phyloP scores from a whole-genome alignment of 2,113 vertebrate genomes.

The Caranx ignobilis region DNA sequence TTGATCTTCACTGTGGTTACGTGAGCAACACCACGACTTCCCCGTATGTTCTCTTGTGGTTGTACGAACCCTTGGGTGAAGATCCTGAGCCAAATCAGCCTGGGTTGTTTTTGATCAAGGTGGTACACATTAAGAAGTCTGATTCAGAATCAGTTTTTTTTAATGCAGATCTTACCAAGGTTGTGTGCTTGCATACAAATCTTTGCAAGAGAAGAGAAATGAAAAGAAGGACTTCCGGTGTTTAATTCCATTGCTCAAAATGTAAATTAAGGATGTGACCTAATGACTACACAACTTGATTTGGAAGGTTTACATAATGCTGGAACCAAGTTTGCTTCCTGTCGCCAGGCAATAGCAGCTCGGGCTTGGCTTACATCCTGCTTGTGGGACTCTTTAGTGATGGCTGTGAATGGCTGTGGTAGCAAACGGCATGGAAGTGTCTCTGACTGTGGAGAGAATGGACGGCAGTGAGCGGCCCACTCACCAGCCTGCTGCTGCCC shows the following conservation, averaged over 20 bases:
- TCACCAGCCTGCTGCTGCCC: conserved; percentile 73
- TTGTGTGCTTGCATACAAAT: conserved; percentile 12
- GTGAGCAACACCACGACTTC: conserved; percentile 35
- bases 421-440: conserved; percentile 56
- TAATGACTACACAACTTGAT: conserved; percentile 71
- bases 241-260: conserved; percentile 40
- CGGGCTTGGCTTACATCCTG: conserved; percentile 71
- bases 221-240: conserved; percentile 25
- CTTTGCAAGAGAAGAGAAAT: neutral
- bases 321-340: conserved; percentile 44
- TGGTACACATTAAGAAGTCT: neutral
- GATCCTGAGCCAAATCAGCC: conserved; percentile 22
- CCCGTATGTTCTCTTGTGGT: conserved; percentile 33
- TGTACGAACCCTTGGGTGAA: conserved; percentile 31
- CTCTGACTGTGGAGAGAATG: conserved; percentile 55
- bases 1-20: conserved; percentile 31
- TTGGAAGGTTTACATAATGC: conserved; percentile 68
- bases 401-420: conserved; percentile 71
- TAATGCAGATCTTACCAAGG: neutral
- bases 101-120: conserved; percentile 7
- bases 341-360: conserved; percentile 67
- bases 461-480: conserved; percentile 71
- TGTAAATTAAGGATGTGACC: conserved; percentile 68
- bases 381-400: conserved; percentile 64
- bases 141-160: neutral